phyloP scores from a whole-genome alignment of 1,140 invertebrate species.

The Drosophila pachea region DNA sequence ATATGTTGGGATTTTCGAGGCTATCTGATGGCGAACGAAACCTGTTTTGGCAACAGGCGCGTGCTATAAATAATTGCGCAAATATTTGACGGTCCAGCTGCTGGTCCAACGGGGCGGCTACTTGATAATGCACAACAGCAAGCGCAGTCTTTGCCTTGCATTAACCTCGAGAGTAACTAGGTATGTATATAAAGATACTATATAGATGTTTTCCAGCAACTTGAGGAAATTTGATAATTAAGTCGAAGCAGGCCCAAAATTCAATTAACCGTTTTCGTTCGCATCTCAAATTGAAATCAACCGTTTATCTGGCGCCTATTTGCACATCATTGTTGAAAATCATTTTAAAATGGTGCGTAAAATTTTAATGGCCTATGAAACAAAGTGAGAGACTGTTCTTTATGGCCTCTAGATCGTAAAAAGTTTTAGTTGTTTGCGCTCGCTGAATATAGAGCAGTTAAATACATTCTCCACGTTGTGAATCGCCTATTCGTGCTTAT shows the following conservation, averaged over 20 bases:
- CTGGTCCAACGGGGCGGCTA: constrained; percentile 21
- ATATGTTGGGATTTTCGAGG: constrained; percentile 48
- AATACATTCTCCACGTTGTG: constrained; percentile 16
- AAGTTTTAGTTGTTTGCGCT: constrained; percentile 54
- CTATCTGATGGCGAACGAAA: constrained; percentile 34
- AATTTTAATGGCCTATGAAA: constrained; percentile 64
- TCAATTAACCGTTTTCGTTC: constrained; percentile 61
- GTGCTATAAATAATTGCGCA: constrained; percentile 71
- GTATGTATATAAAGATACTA: constrained; percentile 19
- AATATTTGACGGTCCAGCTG: constrained; percentile 58
- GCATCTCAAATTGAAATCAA: constrained; percentile 73
- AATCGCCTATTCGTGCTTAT: constrained; percentile 17
- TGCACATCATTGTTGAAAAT: constrained; percentile 71
- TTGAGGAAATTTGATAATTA: constrained; percentile 65
- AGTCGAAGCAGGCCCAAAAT: constrained; percentile 50
- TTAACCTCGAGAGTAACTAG: constrained; percentile 47
- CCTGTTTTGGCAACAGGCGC: constrained; percentile 45
- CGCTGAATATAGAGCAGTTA: constrained; percentile 54
- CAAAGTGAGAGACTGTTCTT: constrained; percentile 50
- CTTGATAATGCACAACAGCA: constrained; percentile 52
- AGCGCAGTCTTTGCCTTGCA: constrained; percentile 46
- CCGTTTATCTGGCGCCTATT: constrained; percentile 61
- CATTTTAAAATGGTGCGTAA: constrained; percentile 71
- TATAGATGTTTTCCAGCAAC: constrained; percentile 37
- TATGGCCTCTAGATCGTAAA: constrained; percentile 52